Percentiles rank a stretch among this genome's conserved stretches.
Conservation (phyloP, 2,113 vertebrate genomes). For the Trochalopteron elliotii region DNA sequence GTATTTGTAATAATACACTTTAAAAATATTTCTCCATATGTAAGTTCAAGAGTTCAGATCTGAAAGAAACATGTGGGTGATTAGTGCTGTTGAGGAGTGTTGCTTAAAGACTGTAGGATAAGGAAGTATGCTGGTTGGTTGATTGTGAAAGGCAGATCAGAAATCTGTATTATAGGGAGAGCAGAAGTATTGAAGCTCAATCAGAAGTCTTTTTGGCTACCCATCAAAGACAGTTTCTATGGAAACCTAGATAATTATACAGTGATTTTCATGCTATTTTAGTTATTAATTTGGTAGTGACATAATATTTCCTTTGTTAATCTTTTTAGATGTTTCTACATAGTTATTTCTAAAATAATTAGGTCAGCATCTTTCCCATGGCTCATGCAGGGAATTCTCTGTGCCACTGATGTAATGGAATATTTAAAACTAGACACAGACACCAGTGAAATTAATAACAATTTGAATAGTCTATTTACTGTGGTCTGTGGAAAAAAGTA, state of each 20-base stretch:
- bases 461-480: not conserved
- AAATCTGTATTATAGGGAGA: not conserved
- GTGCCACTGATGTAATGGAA: conserved; percentile 3
- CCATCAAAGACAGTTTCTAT: conserved; percentile 33
- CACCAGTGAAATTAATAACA: not conserved
- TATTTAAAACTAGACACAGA: conserved; percentile 13
- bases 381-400: not conserved
- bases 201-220: conserved; percentile 25
- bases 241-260: conserved; percentile 42
- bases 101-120: not conserved
- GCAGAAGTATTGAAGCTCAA: not conserved
- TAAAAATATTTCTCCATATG: not conserved
- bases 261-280: conserved; percentile 38
- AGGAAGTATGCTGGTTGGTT: not conserved
- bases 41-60: not conserved
- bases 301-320: conserved; percentile 59
- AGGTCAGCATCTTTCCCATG: conserved; percentile 20
- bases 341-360: conserved; percentile 51
- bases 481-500: not conserved
- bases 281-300: conserved; percentile 48
- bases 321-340: conserved; percentile 35
- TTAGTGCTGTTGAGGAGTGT: not conserved
- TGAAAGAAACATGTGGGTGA: not conserved
- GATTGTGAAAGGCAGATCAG: not conserved
- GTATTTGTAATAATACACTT: not conserved